A percentile compares a stretch with the other conserved stretches of the same genome.
Conservation (phyloP, 2,888 invertebrate species). For the Chymomyza amoena region DNA sequence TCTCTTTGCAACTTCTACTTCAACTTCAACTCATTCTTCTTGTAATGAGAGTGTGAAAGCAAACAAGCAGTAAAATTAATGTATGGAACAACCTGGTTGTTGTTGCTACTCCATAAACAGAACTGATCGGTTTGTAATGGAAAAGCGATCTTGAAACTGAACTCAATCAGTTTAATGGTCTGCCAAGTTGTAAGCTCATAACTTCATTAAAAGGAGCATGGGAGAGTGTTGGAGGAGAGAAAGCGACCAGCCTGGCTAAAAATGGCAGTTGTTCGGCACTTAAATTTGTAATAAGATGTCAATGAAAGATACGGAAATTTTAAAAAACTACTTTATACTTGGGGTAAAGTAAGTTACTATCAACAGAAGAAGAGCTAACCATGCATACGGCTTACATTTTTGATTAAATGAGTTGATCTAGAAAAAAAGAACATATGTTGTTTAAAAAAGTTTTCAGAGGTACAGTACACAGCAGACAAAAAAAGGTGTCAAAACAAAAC, state of each 20-base stretch:
- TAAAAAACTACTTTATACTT: not conserved
- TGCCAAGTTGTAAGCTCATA: conserved; percentile 54
- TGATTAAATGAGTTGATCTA: not conserved
- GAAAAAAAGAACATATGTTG: not conserved
- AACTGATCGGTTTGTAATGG: conserved; percentile 68
- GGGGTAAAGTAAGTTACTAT: not conserved
- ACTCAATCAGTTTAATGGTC: conserved; percentile 71
- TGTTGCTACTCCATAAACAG: conserved; percentile 22
- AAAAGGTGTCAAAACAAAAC: no score
- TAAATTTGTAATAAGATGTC: conserved; percentile 24
- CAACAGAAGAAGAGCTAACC: no score
- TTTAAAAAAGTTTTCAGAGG: not conserved
- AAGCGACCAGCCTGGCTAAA: conserved; percentile 17
- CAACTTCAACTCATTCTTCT: conserved; percentile 22
- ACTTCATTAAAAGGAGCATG: conserved; percentile 28
- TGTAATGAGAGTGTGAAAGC: conserved; percentile 71
- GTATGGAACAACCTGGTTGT: conserved; percentile 16
- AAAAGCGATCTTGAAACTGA: conserved; percentile 62
- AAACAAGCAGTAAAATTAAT: conserved; percentile 70
- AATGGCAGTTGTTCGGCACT: conserved; percentile 29
- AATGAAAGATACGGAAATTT: conserved; percentile 18
- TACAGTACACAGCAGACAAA: no score
- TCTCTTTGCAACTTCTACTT: conserved; percentile 1
- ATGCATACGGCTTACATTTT: not conserved
- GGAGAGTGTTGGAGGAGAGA: not conserved